Evolutionary conservation across 2,113 vertebrate genomes (phyloP), one percentile per base, ranked within the genome.

Genomic region (Nesogale talazaci): DNA sequence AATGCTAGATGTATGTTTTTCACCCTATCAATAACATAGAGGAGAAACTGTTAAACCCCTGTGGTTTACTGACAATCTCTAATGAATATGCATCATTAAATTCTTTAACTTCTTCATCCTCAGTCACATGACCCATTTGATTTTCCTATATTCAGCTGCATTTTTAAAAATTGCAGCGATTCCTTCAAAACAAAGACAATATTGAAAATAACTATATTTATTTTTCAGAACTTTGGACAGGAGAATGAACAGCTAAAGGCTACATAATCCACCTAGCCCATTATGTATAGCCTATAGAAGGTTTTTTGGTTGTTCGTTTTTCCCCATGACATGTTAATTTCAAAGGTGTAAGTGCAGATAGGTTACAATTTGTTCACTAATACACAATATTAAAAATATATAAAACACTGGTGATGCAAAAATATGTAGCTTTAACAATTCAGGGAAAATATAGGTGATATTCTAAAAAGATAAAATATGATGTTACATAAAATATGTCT

Each of bases 211-310:
- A 19, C 40, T 31, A 40, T 27, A 15, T 52, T 9, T 6, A 23
- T 22, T 34, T 20, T 4, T 16, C n/a, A 29, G 25, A 23, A 19
- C 70, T 56, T 56, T 25, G 42, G 42, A 57, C 75, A 22, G 34
- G 15, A 56, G 8, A 69, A 59, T 29, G 4, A 34, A 8, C 25
- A n/a, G 1, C 19, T 20, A 23, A 31, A 15, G 4, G 16, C 15
- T 27, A 8, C 23, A 1, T 20, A 25, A 10, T 16, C 36, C 14
- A 76, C 22, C 4, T 57, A 1, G 6, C 82, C 0, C 4, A 38
- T 52, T n/a, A 31, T 72, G n/a, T 34, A 70, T 31, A 19, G 67
- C 46, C 46, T 52, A 52, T 52, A 52, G 46, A 52, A 52, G 5
- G 46, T 10, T 11, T 29, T 78, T 52, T 34, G 19, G 59, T 61